These are phyloP conservation scores for Scaptodrosophila lebanonensis DNA, from an alignment of 1,140 invertebrate genomes.

Conservation along the genomic window DNA sequence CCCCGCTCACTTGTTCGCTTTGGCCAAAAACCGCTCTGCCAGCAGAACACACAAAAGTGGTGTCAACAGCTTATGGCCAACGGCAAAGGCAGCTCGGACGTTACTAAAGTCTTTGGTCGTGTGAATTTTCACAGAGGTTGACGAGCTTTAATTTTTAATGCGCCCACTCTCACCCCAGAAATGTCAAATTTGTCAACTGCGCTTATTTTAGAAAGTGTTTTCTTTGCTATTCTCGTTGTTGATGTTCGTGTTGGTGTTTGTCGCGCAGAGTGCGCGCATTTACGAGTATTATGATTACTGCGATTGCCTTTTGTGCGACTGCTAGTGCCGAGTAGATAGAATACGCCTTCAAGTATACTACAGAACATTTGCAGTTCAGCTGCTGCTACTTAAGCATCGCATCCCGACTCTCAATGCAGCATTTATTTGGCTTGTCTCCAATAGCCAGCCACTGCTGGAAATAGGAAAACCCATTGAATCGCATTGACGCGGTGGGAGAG, in stretches of 20 bases:
- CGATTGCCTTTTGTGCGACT: constrained; percentile 34
- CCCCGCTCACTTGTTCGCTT: constrained; percentile 27
- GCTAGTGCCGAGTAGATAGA: constrained; percentile 24
- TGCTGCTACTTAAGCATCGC: too few relatives aligned
- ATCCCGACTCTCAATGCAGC: too few relatives aligned
- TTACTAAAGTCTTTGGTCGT: constrained; percentile 26
- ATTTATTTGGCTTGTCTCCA: constrained; percentile 33
- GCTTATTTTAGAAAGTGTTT: too few relatives aligned
- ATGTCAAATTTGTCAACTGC: too few relatives aligned
- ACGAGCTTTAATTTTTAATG: too few relatives aligned
- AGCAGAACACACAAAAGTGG: constrained; percentile 15
- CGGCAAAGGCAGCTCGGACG: constrained; percentile 28
- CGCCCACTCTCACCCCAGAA: too few relatives aligned
- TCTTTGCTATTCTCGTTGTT: too few relatives aligned
- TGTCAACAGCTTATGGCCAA: constrained; percentile 61
- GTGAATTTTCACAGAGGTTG: constrained; percentile 12
- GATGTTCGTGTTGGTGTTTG: too few relatives aligned
- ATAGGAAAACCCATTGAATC: neutral
- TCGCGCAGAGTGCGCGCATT: neutral
- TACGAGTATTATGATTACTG: neutral
- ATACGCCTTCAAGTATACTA: constrained; percentile 44
- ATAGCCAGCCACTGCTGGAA: constrained; percentile 8
- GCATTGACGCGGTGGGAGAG: neutral
- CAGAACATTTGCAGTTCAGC: too few relatives aligned
- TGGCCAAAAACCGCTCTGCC: neutral